These are phyloP conservation scores for Euclidia mi DNA, from an alignment of 2,888 invertebrate species.

Conservation along the genomic window DNA sequence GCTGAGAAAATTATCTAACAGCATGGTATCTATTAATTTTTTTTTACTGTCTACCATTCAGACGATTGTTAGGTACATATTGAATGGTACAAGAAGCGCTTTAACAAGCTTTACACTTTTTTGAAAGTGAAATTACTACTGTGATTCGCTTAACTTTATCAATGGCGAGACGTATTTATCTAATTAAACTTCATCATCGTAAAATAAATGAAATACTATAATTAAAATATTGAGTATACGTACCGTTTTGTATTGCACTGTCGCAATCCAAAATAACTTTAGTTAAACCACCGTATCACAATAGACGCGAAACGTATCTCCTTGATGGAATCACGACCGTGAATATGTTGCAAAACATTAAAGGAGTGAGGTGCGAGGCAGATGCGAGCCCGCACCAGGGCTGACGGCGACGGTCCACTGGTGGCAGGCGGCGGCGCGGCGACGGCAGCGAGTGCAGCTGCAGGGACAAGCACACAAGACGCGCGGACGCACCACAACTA, in stretches of 20 bases:
- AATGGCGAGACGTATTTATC: too few species aligned
- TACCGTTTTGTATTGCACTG: conserved; percentile 50
- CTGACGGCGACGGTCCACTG: conserved; percentile 25
- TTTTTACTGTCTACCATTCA: too few species aligned
- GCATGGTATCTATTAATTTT: background rate
- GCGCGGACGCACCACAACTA: conserved; percentile 51
- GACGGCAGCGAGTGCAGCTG: conserved; percentile 19
- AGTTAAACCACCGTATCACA: conserved; percentile 50
- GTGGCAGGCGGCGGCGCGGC: conserved; percentile 23
- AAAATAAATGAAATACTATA: background rate
- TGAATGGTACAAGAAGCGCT: too few species aligned
- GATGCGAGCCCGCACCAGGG: conserved; percentile 49
- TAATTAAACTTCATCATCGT: too few species aligned
- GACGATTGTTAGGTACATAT: too few species aligned
- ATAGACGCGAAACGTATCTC: conserved; percentile 51
- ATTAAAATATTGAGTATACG: conserved; percentile 21
- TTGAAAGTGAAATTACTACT: too few species aligned
- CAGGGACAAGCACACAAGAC: conserved; percentile 29
- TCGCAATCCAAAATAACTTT: conserved; percentile 53
- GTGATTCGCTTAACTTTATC: too few species aligned
- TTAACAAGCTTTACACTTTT: too few species aligned
- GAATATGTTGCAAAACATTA: conserved; percentile 68
- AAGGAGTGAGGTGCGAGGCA: conserved; percentile 55
- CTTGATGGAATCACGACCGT: conserved; percentile 68
- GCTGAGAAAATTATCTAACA: conserved; percentile 5